Percentiles rank a stretch among this genome's conserved stretches.
These are phyloP conservation scores for Sebastes umbrosus DNA, from an alignment of 2,797 vertebrate species.

Conservation along the genomic window DNA sequence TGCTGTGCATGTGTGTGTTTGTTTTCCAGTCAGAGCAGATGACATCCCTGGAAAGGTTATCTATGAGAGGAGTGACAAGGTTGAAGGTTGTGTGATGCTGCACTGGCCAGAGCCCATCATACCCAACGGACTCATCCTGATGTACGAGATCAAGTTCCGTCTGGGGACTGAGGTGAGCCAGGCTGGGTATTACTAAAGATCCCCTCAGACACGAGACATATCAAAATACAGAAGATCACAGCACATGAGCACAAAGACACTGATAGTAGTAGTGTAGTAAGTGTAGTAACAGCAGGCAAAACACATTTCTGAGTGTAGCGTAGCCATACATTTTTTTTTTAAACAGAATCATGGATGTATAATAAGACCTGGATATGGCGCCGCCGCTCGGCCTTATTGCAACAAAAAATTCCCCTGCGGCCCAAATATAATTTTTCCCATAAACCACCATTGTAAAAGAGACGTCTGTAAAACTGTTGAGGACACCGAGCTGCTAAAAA, in stretches of 20 bases:
- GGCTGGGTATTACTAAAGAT: neutral
- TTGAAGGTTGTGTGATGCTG: conserved; percentile 88
- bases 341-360: neutral
- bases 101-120: conserved; percentile 90
- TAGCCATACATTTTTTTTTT: neutral
- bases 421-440: no score
- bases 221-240: neutral
- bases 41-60: conserved; percentile 91
- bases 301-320: neutral
- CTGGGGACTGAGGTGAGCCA: conserved; percentile 89
- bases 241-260: neutral
- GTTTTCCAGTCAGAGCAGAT: conserved; percentile 89
- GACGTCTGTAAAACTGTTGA: no score
- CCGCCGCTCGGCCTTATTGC: no score
- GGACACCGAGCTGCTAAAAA: no score
- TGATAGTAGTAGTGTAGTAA: neutral
- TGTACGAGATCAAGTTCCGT: conserved; percentile 96
- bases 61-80: conserved; percentile 86
- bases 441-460: no score
- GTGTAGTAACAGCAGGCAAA: neutral
- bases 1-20: conserved; percentile 1
- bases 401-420: no score
- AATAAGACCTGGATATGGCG: no score
- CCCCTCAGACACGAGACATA: neutral
- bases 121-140: conserved; percentile 95